These are phyloP conservation scores for Drosophila takahashii DNA, from an alignment of 1,140 invertebrate species.

Conservation along the genomic window DNA sequence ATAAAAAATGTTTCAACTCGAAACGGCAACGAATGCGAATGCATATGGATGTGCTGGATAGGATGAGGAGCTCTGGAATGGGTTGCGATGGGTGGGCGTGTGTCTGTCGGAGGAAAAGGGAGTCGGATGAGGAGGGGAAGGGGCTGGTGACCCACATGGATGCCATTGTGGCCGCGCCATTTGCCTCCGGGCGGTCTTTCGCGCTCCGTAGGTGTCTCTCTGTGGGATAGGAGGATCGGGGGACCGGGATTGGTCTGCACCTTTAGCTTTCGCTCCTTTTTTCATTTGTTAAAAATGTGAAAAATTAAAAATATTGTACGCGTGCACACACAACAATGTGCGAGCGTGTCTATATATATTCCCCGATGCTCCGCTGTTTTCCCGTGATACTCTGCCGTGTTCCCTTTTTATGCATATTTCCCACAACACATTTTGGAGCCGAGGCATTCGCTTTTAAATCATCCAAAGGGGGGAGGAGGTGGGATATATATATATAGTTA, in stretches of 20 bases:
- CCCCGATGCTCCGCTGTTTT: conserved; percentile 13
- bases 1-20: conserved; percentile 68
- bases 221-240: conserved; percentile 9
- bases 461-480: conserved; percentile 41
- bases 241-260: conserved; percentile 45
- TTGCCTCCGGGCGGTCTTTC: conserved; percentile 55
- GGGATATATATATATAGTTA: conserved; percentile 40
- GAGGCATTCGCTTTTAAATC: conserved; percentile 75
- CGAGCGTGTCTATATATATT: conserved; percentile 27
- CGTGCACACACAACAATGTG: conserved; percentile 34
- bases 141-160: conserved; percentile 65
- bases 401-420: conserved; percentile 78
- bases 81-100: background rate
- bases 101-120: background rate
- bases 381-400: conserved; percentile 50
- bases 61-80: background rate
- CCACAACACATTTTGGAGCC: conserved; percentile 77
- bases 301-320: conserved; percentile 78
- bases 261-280: conserved; percentile 42
- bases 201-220: conserved; percentile 51
- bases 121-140: background rate
- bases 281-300: conserved; percentile 64
- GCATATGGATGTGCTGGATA: conserved; percentile 49
- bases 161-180: conserved; percentile 53
- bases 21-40: conserved; percentile 58